A percentile compares a stretch with the other conserved stretches of the same genome.
These are phyloP conservation scores for Drosophila maculinotata DNA, from an alignment of 2,888 invertebrate species.

Conservation along the genomic window DNA sequence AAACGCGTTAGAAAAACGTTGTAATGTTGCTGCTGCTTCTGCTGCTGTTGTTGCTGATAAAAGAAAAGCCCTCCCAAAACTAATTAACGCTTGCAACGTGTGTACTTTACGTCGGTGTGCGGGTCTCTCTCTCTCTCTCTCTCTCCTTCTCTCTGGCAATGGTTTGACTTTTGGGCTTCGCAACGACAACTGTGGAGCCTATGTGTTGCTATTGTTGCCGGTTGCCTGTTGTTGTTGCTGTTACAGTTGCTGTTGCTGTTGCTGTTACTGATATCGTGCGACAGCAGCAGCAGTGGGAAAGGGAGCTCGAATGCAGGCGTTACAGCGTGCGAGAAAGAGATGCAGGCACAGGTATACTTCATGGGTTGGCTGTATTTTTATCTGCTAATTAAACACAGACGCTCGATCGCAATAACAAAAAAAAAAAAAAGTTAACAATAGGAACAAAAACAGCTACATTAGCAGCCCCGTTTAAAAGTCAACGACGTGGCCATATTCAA, in stretches of 20 bases:
- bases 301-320: slow-evolving; percentile 20
- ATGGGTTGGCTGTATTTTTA: slow-evolving; percentile 74
- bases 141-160: slow-evolving; percentile 31
- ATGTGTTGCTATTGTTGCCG: too few relatives aligned
- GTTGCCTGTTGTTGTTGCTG: too few relatives aligned
- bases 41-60: slow-evolving; percentile 66
- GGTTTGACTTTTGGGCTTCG: slow-evolving; percentile 38
- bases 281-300: slow-evolving; percentile 26
- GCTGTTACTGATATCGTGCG: slow-evolving; percentile 56
- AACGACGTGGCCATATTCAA: slow-evolving; percentile 73
- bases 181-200: slow-evolving; percentile 29
- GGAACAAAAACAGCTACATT: slow-evolving; percentile 41
- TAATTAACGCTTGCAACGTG: slow-evolving; percentile 79
- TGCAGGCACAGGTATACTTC: slow-evolving; percentile 42
- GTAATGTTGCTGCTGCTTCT: slow-evolving; percentile 23
- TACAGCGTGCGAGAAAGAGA: slow-evolving; percentile 19
- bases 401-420: slow-evolving; percentile 62
- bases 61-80: slow-evolving; percentile 71
- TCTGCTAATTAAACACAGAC: slow-evolving; percentile 82
- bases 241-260: too few relatives aligned
- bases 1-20: slow-evolving; percentile 64
- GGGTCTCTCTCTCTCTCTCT: slow-evolving; percentile 44
- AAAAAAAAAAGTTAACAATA: slow-evolving; percentile 26
- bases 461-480: slow-evolving; percentile 72
- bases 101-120: slow-evolving; percentile 41